Base-by-base conservation (phyloP, 2,797 vertebrate species). In the Trichosurus vulpecula region DNA sequence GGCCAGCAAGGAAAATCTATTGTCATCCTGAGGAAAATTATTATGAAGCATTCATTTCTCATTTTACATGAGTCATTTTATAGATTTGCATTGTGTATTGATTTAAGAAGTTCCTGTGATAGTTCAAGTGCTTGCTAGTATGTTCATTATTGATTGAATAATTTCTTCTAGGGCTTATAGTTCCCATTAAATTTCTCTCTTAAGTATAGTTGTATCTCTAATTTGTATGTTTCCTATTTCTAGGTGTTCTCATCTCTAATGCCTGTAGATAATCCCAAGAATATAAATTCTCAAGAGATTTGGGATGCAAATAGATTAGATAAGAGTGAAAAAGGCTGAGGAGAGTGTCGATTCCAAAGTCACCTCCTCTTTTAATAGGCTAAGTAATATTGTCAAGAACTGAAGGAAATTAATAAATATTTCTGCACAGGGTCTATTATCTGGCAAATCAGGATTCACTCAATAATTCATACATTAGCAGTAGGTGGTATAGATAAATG, bases 401-500 rank as follows among this genome's bases (percentile, higher is more conserved):
- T 1, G 0, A 93, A 61, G 61, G 91, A 95, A 94, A 97, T 94
- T 93, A 52, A 4, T 95, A 98, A 98, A 97, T 92, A 97, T 52
- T 90, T 35, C 53, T 90, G 66, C 0, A 92, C 94, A 93, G 91
- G 29, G 53, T 95, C 31, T 94, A 94, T 96, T 97, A 92, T 95
- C 74, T 97, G 92, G 47, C 29, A 92, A 97, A 95, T 95, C 2
- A 98, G 56, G 25, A 96, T 96, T 95, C 96, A 95, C 0, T 98
- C 91, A 97, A 97, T 97, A 98, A 97, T 98, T 98, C 93, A 66
- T 90, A 95, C 56, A n/a, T 93, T 47, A 55, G 13, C 30, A 55
- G 13, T 27, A 54, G 53, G 93, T 93, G 55, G 10, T 13, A 61
- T 35, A 93, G 97, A 97, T 95, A 93, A 98, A 97, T 94, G 90